These are phyloP conservation scores for Zhuqinia jingwanae DNA, from an alignment of 2,888 invertebrate species.

Conservation along the genomic window DNA sequence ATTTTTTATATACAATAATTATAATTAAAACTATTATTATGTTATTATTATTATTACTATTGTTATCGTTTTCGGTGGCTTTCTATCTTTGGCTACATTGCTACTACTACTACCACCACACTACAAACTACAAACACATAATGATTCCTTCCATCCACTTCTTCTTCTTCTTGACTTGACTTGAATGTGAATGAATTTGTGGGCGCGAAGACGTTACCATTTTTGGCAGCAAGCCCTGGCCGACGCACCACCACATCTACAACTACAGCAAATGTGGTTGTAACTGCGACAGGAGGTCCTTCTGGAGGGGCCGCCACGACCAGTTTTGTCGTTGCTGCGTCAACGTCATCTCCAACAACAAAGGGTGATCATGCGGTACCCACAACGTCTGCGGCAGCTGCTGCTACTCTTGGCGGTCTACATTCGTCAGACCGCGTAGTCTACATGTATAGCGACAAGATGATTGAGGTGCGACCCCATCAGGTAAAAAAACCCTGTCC, in stretches of 20 bases:
- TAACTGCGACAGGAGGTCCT: conserved; percentile 64
- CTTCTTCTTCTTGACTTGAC: conserved; percentile 58
- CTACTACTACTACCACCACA: too few species aligned
- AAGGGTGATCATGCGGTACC: conserved; percentile 63
- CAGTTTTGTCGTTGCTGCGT: conserved; percentile 64
- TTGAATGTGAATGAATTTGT: conserved; percentile 71
- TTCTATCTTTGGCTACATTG: conserved; percentile 71
- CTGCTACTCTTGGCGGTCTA: too few species aligned
- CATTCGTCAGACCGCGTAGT: conserved; percentile 81
- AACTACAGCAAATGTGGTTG: conserved; percentile 69
- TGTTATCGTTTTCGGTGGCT: conserved; percentile 75
- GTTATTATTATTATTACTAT: too few species aligned
- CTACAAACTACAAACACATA: too few species aligned
- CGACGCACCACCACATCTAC: conserved; percentile 69
- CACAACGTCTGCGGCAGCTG: conserved; percentile 75
- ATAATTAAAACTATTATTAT: too few species aligned
- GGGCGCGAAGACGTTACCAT: conserved; percentile 79
- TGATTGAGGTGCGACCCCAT: conserved; percentile 83
- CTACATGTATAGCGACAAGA: conserved; percentile 83
- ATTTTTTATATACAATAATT: too few species aligned
- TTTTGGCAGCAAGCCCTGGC: conserved; percentile 79
- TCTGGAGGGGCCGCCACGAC: conserved; percentile 69
- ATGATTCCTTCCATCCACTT: too few species aligned
- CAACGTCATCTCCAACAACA: conserved; percentile 17
- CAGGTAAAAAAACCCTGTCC: conserved; percentile 80